These are phyloP conservation scores for Ips nitidus DNA, from an alignment of 1,140 invertebrate species.

Conservation along the genomic window DNA sequence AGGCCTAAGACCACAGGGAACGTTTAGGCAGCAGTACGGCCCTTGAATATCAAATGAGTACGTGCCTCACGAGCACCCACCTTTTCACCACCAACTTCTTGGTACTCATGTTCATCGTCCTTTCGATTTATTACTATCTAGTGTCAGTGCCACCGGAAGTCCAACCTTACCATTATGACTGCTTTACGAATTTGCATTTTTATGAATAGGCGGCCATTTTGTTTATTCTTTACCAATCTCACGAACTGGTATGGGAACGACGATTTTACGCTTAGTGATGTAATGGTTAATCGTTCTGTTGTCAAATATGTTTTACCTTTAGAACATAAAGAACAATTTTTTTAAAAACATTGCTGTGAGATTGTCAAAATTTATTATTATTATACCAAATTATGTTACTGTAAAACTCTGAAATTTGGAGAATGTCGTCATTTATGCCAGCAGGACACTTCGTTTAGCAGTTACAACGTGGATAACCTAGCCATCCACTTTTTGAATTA, in stretches of 20 bases:
- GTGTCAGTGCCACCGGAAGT: constrained; percentile 34
- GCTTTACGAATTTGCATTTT: constrained; percentile 25
- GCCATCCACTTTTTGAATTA: too few species aligned
- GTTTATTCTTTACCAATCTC: constrained; percentile 2
- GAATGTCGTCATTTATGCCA: too few species aligned
- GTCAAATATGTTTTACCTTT: too few species aligned
- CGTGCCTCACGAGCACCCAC: constrained; percentile 19
- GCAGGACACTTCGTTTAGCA: too few species aligned
- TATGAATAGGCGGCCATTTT: constrained; percentile 24
- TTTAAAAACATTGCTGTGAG: too few species aligned
- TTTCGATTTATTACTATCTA: constrained; percentile 27
- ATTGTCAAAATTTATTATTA: too few species aligned
- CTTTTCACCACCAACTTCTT: constrained; percentile 16
- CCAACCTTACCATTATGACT: constrained; percentile 9
- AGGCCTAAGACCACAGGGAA: constrained; percentile 6
- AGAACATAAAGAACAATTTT: too few species aligned
- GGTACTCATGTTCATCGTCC: constrained; percentile 31
- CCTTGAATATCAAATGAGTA: constrained; percentile 28
- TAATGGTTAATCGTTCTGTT: too few species aligned
- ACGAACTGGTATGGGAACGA: too few species aligned
- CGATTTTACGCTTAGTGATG: neutral
- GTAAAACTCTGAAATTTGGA: too few species aligned
- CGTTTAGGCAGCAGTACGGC: constrained; percentile 21
- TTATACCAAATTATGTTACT: too few species aligned
- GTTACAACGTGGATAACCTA: too few species aligned